phyloP scores from a whole-genome alignment of 2,797 vertebrate genomes.

The Huso huso region DNA sequence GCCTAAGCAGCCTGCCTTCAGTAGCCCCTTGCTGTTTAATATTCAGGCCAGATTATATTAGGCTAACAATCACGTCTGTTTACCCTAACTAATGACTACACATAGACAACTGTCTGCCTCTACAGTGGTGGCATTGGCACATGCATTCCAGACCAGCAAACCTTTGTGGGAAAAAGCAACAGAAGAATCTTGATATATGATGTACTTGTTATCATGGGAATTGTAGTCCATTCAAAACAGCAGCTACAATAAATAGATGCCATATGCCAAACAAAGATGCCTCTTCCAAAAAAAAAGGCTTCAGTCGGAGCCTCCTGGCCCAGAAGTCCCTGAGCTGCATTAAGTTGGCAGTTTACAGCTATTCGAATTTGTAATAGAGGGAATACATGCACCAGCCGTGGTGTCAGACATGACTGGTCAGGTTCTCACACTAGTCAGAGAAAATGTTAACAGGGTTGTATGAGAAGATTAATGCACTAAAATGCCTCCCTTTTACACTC shows the following conservation, averaged over 20 bases:
- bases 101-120: conserved; percentile 50
- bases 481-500: too few relatives aligned
- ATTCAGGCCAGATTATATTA: conserved; percentile 7
- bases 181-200: conserved; percentile 55
- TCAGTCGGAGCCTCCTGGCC: conserved; percentile 42
- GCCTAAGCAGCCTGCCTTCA: not conserved
- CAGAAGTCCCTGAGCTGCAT: conserved; percentile 37
- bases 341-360: conserved; percentile 14
- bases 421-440: too few relatives aligned
- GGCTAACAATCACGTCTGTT: conserved; percentile 47
- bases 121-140: conserved; percentile 47
- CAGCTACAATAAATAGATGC: conserved; percentile 63
- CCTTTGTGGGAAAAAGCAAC: conserved; percentile 55
- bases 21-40: conserved; percentile 13
- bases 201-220: conserved; percentile 58
- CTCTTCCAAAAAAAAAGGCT: conserved; percentile 49
- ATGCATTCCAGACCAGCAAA: conserved; percentile 51
- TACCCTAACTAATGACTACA: conserved; percentile 56
- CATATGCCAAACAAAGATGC: conserved; percentile 65
- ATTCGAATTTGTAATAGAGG: too few relatives aligned
- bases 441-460: too few relatives aligned
- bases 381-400: too few relatives aligned
- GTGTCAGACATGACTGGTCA: too few relatives aligned
- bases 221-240: conserved; percentile 56
- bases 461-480: too few relatives aligned